Percentiles rank a stretch among this genome's conserved stretches.
These are phyloP conservation scores for Piprites chloris DNA, from an alignment of 2,113 vertebrate species.

Conservation along the genomic window DNA sequence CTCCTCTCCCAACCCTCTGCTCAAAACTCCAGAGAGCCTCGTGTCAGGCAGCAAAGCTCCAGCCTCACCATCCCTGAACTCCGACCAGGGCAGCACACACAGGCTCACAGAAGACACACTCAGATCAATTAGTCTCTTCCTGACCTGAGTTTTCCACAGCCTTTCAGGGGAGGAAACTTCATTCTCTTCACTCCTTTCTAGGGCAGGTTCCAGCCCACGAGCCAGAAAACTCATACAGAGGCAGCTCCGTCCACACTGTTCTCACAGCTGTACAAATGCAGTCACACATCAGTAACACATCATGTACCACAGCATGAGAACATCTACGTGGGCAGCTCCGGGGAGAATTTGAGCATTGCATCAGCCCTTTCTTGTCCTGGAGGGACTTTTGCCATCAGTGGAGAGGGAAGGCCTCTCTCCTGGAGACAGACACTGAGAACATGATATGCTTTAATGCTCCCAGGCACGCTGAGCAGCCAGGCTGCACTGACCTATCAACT, in stretches of 20 bases:
- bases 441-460: accelerated
- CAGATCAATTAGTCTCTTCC: neutral
- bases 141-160: neutral
- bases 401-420: neutral
- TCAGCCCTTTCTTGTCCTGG: neutral
- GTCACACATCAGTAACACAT: neutral
- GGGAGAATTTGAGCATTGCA: neutral
- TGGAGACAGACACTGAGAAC: accelerated
- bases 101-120: neutral
- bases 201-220: neutral
- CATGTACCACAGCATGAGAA: neutral
- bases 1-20: neutral
- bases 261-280: neutral
- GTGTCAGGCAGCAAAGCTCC: neutral
- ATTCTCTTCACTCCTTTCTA: neutral
- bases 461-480: accelerated
- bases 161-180: neutral
- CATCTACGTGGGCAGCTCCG: neutral
- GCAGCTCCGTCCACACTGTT: neutral
- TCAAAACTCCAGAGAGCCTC: accelerated
- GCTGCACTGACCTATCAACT: neutral
- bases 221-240: neutral
- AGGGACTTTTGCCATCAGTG: neutral
- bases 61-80: neutral
- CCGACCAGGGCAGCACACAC: neutral